Evolutionary conservation across 2,113 vertebrate species (phyloP), one percentile per base, ranked within the genome.

Genomic region (Donacobius atricapilla): DNA sequence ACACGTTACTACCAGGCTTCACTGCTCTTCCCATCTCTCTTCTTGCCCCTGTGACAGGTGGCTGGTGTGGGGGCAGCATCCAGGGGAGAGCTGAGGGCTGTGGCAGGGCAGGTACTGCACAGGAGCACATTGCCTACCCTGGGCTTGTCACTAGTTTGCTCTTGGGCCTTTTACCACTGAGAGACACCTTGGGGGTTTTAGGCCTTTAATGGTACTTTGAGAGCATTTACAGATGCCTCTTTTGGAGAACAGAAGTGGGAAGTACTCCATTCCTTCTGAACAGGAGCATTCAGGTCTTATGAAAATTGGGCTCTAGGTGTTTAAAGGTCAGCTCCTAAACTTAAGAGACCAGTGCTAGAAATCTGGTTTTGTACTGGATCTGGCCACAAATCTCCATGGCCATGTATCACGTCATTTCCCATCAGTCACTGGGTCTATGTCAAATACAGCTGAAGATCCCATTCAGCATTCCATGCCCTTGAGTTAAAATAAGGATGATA

Each of bases 161-260:
- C 37, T 45, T 69, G 27, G 33, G 14, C 33, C 23, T 68, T 88
- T 66, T 79, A n/a, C 33, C 25, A n/a, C 54, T 50, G 33, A 47
- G 58, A 47, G 31, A 54, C 23, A 44, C 12, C 51, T 28, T 40
- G 19, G 6, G 22, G 15, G 1, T 16, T 75, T 90, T 45, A 54
- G 35, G 16, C 31, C 33, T 37, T 25, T 47, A 25, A 24, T 7
- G 3, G 64, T 39, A 19, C 44, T 6, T 24, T 39, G 61, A 40
- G 53, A 44, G n/a, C 18, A 16, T 51, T 37, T 54, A 27, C 40
- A 71, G 83, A 47, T 0, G 0, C 44, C 30, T 50, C 25, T 31
- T 39, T 21, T 70, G 82, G 45, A 71, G 45, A 72, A 12, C 31
- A 22, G 13, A 75, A 70, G 39, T 47, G 39, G 9, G 28, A 58